A percentile compares a stretch with the other conserved stretches of the same genome.
Evolutionary conservation across 2,113 vertebrate species (phyloP).

Genomic region (Murina feae): DNA sequence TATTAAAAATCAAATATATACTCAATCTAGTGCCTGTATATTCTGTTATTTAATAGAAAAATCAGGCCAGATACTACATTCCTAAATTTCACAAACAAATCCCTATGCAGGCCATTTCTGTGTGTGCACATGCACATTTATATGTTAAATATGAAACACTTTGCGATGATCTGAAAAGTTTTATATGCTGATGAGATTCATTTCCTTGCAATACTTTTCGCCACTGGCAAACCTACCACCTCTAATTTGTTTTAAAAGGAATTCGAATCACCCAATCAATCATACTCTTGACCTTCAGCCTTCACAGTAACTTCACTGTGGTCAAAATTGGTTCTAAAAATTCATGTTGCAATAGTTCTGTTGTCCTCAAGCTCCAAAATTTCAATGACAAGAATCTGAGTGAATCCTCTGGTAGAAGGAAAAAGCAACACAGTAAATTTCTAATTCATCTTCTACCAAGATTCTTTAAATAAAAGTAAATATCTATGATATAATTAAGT

Average conservation of each 20-base stretch:
- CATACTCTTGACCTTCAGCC: conserved; percentile 62
- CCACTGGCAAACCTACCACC: conserved; percentile 38
- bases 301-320: conserved; percentile 35
- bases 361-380: conserved; percentile 55
- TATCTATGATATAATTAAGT: not conserved
- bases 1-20: conserved; percentile 20
- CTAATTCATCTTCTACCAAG: conserved; percentile 7
- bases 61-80: not conserved
- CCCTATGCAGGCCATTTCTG: not conserved
- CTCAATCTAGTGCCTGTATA: not conserved
- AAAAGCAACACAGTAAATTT: not conserved
- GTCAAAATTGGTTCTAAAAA: conserved; percentile 60
- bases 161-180: conserved; percentile 63
- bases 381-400: not conserved
- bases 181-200: conserved; percentile 60
- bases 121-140: too few relatives aligned
- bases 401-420: not conserved
- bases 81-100: not conserved
- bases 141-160: conserved; percentile 19
- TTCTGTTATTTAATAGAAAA: not conserved
- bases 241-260: conserved; percentile 67
- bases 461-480: conserved; percentile 37
- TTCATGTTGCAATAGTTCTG: conserved; percentile 17
- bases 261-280: conserved; percentile 69
- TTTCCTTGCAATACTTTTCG: conserved; percentile 25